A percentile compares a stretch with the other conserved stretches of the same genome.
Evolutionary conservation across 1,140 invertebrate genomes (phyloP).

Genomic region (Hestina assimilis): DNA sequence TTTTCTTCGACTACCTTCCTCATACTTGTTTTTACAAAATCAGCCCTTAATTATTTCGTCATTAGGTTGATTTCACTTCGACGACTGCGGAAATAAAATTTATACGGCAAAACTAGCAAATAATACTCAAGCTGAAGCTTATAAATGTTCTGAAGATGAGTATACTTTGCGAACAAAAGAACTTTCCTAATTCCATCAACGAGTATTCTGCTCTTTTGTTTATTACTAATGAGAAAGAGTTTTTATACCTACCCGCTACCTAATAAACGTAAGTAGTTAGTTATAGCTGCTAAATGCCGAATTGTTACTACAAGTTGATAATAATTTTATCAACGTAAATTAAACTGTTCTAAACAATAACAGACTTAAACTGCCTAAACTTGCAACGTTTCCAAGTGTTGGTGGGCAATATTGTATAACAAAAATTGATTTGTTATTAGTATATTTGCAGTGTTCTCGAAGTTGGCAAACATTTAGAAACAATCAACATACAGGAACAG

Average conservation of each 20-base stretch:
- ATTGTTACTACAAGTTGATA: too few species aligned
- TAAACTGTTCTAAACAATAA: too few species aligned
- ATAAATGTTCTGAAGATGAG: slow-evolving; percentile 1
- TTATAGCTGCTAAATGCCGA: too few species aligned
- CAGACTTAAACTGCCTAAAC: too few species aligned
- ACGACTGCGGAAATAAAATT: slow-evolving; percentile 9
- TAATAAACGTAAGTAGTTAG: too few species aligned
- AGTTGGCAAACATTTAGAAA: too few species aligned
- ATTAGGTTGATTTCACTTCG: slow-evolving; percentile 21
- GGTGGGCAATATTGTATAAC: too few species aligned
- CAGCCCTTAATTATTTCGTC: slow-evolving; percentile 22
- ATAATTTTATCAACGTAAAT: too few species aligned
- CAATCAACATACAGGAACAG: too few species aligned
- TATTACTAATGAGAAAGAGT: not conserved
- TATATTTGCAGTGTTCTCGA: too few species aligned
- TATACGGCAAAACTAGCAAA: slow-evolving; percentile 15
- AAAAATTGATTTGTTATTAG: too few species aligned
- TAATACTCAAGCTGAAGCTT: slow-evolving; percentile 10
- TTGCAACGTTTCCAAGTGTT: too few species aligned
- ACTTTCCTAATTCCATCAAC: slow-evolving; percentile 12
- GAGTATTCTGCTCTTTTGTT: slow-evolving; percentile 5
- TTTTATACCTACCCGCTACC: not conserved
- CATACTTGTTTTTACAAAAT: slow-evolving; percentile 18
- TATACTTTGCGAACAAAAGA: slow-evolving; percentile 12
- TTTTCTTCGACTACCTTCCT: slow-evolving; percentile 23